phyloP scores from a whole-genome alignment of 1,140 invertebrate genomes.

The Ceratosolen fusciceps region DNA sequence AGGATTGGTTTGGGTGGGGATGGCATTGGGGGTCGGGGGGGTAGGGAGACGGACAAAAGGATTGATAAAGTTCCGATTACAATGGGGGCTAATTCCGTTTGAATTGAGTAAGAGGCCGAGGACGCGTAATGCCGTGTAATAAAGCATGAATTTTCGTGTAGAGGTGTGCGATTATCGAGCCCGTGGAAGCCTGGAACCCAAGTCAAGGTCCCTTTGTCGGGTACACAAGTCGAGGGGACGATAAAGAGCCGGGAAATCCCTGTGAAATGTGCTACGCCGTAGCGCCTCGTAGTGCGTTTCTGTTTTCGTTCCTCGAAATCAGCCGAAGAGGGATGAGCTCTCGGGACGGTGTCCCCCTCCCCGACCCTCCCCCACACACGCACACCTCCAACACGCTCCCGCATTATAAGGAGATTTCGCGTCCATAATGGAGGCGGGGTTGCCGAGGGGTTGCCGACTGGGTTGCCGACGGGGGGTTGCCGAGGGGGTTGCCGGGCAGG shows the following conservation, averaged over 20 bases:
- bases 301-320: constrained; percentile 46
- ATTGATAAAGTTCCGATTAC: not conserved
- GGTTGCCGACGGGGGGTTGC: too few relatives aligned
- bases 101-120: not conserved
- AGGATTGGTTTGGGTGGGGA: too few relatives aligned
- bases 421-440: not conserved
- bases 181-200: not conserved
- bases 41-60: too few relatives aligned
- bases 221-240: not conserved
- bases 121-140: not conserved
- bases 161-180: not conserved
- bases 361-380: too few relatives aligned
- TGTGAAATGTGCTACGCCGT: constrained; percentile 15
- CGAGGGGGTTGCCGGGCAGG: too few relatives aligned
- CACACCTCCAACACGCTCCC: not conserved
- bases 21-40: too few relatives aligned
- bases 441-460: too few relatives aligned
- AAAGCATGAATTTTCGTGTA: not conserved
- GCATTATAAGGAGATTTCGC: constrained; percentile 44
- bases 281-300: not conserved
- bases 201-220: constrained; percentile 10
- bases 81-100: not conserved
- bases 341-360: too few relatives aligned
- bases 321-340: constrained; percentile 25
- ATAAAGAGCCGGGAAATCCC: constrained; percentile 38